Conservation (phyloP, 2,113 vertebrate genomes). For the Arvicanthis niloticus region DNA sequence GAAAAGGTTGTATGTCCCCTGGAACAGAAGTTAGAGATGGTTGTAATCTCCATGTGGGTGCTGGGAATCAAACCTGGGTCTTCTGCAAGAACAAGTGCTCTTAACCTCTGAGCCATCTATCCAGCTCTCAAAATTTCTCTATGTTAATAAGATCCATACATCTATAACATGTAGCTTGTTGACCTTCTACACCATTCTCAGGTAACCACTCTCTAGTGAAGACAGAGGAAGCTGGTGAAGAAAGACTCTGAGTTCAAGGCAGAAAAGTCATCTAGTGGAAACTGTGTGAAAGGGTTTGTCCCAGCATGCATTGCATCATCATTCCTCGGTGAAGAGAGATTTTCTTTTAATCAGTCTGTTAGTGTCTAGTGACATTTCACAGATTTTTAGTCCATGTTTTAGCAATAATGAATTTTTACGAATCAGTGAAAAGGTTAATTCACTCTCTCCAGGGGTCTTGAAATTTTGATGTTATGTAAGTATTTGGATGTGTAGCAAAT, state of each 20-base stretch:
- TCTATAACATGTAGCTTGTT: not conserved
- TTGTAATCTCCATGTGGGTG: not conserved
- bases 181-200: not conserved
- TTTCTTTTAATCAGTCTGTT: slow-evolving; percentile 42
- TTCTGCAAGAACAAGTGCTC: not conserved
- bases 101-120: not conserved
- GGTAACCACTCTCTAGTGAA: not conserved
- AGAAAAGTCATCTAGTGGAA: not conserved
- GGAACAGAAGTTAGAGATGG: not conserved
- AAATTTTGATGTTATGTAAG: slow-evolving; percentile 36
- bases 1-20: not conserved
- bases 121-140: not conserved
- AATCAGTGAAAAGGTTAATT: slow-evolving; percentile 62
- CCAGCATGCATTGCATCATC: not conserved
- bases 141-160: not conserved
- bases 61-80: not conserved
- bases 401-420: slow-evolving; percentile 29
- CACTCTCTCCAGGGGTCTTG: slow-evolving; percentile 4
- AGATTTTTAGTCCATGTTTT: slow-evolving; percentile 50
- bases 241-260: not conserved
- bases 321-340: not conserved
- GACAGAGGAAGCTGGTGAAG: not conserved
- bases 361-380: slow-evolving; percentile 15
- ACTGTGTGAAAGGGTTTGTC: not conserved
- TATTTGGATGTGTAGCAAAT: slow-evolving; percentile 24